These are phyloP conservation scores for Willisornis vidua DNA, from an alignment of 2,113 vertebrate species.

Conservation along the genomic window DNA sequence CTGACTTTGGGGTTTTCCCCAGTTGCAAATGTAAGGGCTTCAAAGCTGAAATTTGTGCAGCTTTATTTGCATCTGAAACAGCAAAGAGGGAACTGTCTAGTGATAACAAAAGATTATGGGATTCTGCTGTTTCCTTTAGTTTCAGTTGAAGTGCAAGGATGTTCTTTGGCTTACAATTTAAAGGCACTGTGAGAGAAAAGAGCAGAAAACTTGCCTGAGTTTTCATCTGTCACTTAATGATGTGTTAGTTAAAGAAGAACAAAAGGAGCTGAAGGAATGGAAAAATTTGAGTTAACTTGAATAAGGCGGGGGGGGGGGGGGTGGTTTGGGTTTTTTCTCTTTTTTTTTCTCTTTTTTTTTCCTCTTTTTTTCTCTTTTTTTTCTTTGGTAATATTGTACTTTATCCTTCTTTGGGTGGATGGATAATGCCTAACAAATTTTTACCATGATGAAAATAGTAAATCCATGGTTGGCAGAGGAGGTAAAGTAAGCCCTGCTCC, in stretches of 20 bases:
- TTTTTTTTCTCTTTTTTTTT: background rate
- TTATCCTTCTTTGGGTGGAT: background rate
- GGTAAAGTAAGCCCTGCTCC: background rate
- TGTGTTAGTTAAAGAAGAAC: background rate
- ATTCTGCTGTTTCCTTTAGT: background rate
- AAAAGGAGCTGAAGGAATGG: background rate
- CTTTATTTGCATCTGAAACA: background rate
- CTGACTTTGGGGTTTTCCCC: background rate
- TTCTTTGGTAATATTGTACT: background rate
- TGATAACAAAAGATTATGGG: background rate
- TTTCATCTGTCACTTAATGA: background rate
- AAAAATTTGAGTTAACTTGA: background rate
- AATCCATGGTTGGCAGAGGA: background rate
- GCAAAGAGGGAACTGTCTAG: background rate
- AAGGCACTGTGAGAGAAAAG: background rate
- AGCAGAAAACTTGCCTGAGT: background rate
- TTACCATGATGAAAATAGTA: background rate
- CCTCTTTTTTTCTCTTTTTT: background rate
- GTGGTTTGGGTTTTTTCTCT: too few species aligned
- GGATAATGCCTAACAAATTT: background rate
- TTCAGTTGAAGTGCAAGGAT: background rate
- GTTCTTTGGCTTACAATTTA: background rate
- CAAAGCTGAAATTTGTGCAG: background rate
- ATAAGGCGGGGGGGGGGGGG: background rate
- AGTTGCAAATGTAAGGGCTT: background rate